A percentile compares a stretch with the other conserved stretches of the same genome.
Evolutionary conservation across 2,888 invertebrate species (phyloP).

Genomic region (Lumbricus terrestris): DNA sequence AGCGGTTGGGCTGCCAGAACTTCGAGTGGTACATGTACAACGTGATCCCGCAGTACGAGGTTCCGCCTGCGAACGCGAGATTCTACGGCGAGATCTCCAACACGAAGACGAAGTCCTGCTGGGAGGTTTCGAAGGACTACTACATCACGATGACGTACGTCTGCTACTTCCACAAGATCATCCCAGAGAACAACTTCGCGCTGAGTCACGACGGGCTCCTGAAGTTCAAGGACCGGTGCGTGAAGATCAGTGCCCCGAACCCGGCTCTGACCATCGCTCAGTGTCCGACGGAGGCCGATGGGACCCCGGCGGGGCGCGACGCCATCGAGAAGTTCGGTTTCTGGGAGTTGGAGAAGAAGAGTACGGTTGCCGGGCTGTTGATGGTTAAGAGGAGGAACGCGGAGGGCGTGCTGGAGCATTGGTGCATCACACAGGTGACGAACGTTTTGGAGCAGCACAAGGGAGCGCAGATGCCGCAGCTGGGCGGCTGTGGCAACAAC

Average conservation of each 20-base stretch:
- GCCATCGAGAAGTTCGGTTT: slow-evolving; percentile 29
- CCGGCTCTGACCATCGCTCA: slow-evolving; percentile 33
- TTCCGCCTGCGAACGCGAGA: slow-evolving; percentile 37
- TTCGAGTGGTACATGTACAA: slow-evolving; percentile 75
- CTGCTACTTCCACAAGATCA: slow-evolving; percentile 41
- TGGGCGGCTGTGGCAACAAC: slow-evolving; percentile 32
- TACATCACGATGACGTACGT: slow-evolving; percentile 37
- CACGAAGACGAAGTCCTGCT: slow-evolving; percentile 38
- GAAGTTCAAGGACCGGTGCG: slow-evolving; percentile 33
- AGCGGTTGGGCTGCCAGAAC: slow-evolving; percentile 75
- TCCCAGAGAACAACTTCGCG: slow-evolving; percentile 38
- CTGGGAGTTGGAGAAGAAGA: slow-evolving; percentile 34
- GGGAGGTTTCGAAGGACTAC: slow-evolving; percentile 37
- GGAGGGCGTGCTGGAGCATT: slow-evolving; percentile 12
- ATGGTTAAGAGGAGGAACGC: slow-evolving; percentile 23
- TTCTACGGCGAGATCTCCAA: slow-evolving; percentile 41
- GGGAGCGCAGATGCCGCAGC: slow-evolving; percentile 39
- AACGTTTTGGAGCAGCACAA: slow-evolving; percentile 31
- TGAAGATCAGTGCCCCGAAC: slow-evolving; percentile 21
- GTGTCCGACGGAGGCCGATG: slow-evolving; percentile 30
- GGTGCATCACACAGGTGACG: slow-evolving; percentile 36
- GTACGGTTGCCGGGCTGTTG: slow-evolving; percentile 25
- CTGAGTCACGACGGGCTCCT: slow-evolving; percentile 32
- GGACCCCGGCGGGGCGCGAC: slow-evolving; percentile 29
- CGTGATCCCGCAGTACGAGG: slow-evolving; percentile 63